These are phyloP conservation scores for Nerophis ophidion DNA, from an alignment of 2,113 vertebrate genomes.

Conservation along the genomic window DNA sequence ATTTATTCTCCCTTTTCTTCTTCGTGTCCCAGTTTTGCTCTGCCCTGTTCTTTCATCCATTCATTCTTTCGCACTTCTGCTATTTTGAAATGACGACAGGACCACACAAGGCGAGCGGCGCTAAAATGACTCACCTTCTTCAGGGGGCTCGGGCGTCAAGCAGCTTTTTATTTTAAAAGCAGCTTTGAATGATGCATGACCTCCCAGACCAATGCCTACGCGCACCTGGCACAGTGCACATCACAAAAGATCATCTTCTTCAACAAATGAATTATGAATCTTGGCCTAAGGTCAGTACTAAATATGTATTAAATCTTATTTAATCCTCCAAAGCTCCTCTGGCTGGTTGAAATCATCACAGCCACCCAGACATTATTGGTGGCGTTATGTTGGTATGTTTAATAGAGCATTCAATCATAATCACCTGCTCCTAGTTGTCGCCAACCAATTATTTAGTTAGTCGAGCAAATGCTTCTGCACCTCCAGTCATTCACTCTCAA, in stretches of 20 bases:
- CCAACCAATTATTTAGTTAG: slow-evolving; percentile 43
- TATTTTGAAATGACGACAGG: slow-evolving; percentile 40
- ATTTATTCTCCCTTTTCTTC: slow-evolving; percentile 55
- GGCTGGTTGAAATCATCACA: not conserved
- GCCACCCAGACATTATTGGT: slow-evolving; percentile 15
- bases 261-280: slow-evolving; percentile 42
- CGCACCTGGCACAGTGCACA: slow-evolving; percentile 19
- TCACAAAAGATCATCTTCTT: slow-evolving; percentile 20
- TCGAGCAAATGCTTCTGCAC: slow-evolving; percentile 26
- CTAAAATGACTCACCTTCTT: slow-evolving; percentile 52
- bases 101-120: slow-evolving; percentile 17
- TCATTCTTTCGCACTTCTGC: slow-evolving; percentile 22
- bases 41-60: slow-evolving; percentile 43
- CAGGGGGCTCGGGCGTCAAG: slow-evolving; percentile 1
- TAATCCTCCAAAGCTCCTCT: slow-evolving; percentile 1
- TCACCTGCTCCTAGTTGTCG: slow-evolving; percentile 36
- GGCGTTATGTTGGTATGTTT: slow-evolving; percentile 9
- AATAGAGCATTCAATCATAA: slow-evolving; percentile 48
- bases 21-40: slow-evolving; percentile 53
- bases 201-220: slow-evolving; percentile 30
- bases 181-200: slow-evolving; percentile 43
- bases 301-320: slow-evolving; percentile 26
- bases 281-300: slow-evolving; percentile 26
- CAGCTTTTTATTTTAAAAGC: slow-evolving; percentile 47
- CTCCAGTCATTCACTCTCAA: slow-evolving; percentile 46